Evolutionary conservation across 2,888 invertebrate genomes (phyloP), one percentile per base, ranked within the genome.

Genomic region (Drosophila villosipedis): DNA sequence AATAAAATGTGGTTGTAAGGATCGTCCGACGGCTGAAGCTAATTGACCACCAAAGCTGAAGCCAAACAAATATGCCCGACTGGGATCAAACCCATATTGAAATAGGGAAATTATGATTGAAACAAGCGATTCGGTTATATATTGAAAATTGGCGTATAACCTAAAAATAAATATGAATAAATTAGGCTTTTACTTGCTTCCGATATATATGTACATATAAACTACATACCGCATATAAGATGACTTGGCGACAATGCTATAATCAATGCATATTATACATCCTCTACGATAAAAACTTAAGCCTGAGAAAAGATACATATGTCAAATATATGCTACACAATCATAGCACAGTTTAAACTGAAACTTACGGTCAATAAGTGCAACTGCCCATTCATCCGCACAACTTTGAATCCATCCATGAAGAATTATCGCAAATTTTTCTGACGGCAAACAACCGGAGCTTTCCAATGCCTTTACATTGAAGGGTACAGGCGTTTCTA

Each of bases 371-470:
- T 89, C 88, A 63, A 87, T 90, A 25, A 93, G 71, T 22, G 83
- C 76, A 1, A 70, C 53, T 7, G 92, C 80, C 93, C 93, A 93
- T 22, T 91, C 90, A 33, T 88, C 86, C 4, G 86, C 72, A 67
- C 93, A 93, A 57, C 87, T 89, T 73, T 93, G 92, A 35, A 90
- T 85, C 93, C 93, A 93, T 19, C 93, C 93, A 78, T 93, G 93
- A 5, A 93, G 75, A 35, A 93, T 73, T 47, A 93, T 90, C n/a
- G 93, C 88, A 67, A 92, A 91, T 62, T 92, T 91, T 63, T 92
- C 92, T 25, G 82, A 71, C 6, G 88, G 68, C 33, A 66, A 63
- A 41, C 92, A 92, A 37, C 90, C 89, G 7, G 91, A 79, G 12
- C 62, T 63, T 2, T 72, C 33, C 22, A 86, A 64, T 14, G 63